Conservation (phyloP, 2,888 invertebrate species). For the Limnephilus marmoratus region DNA sequence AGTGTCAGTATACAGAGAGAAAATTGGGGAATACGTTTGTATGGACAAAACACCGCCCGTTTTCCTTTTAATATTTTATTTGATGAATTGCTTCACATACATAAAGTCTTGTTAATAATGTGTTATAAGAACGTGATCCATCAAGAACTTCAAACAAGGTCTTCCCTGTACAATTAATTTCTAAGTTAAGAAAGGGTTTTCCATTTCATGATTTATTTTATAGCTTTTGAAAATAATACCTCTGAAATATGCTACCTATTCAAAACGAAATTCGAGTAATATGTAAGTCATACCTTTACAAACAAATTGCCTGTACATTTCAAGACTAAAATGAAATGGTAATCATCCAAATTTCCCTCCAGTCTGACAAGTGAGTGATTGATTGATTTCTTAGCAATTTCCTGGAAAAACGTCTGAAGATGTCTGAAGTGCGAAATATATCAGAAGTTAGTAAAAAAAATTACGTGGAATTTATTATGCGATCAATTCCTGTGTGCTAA, state of each 20-base stretch:
- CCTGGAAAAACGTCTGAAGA: neutral
- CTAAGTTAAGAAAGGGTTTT: neutral
- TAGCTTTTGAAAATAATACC: neutral
- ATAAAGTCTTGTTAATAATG: neutral
- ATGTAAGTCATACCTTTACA: neutral
- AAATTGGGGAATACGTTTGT: no score
- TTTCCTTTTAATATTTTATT: neutral
- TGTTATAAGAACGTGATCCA: neutral
- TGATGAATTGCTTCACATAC: neutral
- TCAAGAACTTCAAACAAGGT: neutral
- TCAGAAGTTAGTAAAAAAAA: neutral
- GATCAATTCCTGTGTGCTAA: neutral
- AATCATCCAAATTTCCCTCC: slow-evolving; percentile 21
- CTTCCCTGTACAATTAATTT: neutral
- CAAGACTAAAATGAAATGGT: slow-evolving; percentile 20
- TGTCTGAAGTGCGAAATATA: neutral
- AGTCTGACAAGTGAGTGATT: slow-evolving; percentile 15
- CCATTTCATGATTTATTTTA: neutral
- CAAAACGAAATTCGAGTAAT: neutral
- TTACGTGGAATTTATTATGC: neutral
- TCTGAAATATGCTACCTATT: neutral
- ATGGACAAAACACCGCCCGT: no score
- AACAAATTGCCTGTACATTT: neutral
- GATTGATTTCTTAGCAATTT: slow-evolving; percentile 21
- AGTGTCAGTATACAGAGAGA: no score